These are phyloP conservation scores for Crotalus horridus DNA, from an alignment of 2,113 vertebrate species.

Conservation along the genomic window DNA sequence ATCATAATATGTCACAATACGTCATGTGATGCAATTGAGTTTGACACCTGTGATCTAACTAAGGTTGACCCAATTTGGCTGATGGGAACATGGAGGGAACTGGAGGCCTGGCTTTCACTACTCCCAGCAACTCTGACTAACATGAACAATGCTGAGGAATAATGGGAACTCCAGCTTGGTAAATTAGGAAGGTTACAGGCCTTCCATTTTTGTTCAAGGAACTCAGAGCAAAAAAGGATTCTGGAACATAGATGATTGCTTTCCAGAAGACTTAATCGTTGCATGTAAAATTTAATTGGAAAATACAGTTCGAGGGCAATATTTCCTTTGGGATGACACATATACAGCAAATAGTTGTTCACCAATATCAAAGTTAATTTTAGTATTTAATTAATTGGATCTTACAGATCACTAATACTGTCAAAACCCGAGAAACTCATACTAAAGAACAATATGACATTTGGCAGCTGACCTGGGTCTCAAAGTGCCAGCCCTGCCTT, in stretches of 20 bases:
- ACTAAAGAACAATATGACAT: neutral
- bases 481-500: slow-evolving; percentile 4
- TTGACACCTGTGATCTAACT: neutral
- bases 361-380: neutral
- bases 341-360: neutral
- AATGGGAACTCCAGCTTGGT: neutral
- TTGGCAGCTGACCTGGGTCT: slow-evolving; percentile 30
- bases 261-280: neutral
- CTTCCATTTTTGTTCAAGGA: neutral
- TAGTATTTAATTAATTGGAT: neutral
- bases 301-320: neutral
- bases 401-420: neutral
- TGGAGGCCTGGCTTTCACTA: neutral
- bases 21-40: too few species aligned
- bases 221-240: neutral
- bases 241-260: neutral
- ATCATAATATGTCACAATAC: too few species aligned
- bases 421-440: neutral
- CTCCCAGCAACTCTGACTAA: neutral
- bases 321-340: neutral
- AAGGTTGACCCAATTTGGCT: neutral
- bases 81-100: neutral
- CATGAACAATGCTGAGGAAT: neutral
- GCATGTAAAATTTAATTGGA: neutral
- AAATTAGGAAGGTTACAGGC: neutral